Evolutionary conservation across 2,888 invertebrate genomes (phyloP), one percentile per base, ranked within the genome.

Genomic region (Ormyrus labotus): DNA sequence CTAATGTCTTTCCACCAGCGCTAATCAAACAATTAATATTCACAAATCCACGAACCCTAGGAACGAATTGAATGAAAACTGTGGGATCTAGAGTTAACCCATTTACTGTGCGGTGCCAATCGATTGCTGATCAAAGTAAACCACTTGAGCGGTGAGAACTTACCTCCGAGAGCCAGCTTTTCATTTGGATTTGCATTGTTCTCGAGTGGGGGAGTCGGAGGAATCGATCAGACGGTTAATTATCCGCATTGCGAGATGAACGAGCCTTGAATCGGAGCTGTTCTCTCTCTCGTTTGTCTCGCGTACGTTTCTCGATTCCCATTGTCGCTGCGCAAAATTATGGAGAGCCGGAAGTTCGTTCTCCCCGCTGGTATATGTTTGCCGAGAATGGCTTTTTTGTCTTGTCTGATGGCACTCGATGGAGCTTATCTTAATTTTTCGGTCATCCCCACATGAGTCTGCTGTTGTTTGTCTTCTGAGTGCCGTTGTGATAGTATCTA

Each of bases 221-320:
- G 53, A 55, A 48, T 73, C 73, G 55, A 64, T 48, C 57, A 34
- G 19, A 11, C 61, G 64, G 57, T 19, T 76, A 72, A 73, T 78
- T 67, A 78, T 78, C 60, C 47, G 58, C 67, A 67, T 51, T 58
- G 53, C 51, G 58, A 60, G 75, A 61, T 34, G 45, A 84, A 81
- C 83, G 69, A 55, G 76, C 77, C 72, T 67, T 82, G 71, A 70
- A 34, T 34, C 34, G 34, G 34, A 34, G 34, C 34, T 34, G 34
- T 0, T 34, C 83, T 80, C 83, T 74, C 83, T 74, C 83, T 11
- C 85, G 84, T 84, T 34, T 34, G 34, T 34, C 34, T 34, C 34
- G 34, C 34, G 4, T 34, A 34, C 4, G 34, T 85, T 84, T 81
- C 82, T 65, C 69, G 78, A 73, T 75, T 71, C 67, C 67, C 48